Evolutionary conservation across 2,888 invertebrate genomes (phyloP).

Genomic region (Spilosoma lubricipeda): DNA sequence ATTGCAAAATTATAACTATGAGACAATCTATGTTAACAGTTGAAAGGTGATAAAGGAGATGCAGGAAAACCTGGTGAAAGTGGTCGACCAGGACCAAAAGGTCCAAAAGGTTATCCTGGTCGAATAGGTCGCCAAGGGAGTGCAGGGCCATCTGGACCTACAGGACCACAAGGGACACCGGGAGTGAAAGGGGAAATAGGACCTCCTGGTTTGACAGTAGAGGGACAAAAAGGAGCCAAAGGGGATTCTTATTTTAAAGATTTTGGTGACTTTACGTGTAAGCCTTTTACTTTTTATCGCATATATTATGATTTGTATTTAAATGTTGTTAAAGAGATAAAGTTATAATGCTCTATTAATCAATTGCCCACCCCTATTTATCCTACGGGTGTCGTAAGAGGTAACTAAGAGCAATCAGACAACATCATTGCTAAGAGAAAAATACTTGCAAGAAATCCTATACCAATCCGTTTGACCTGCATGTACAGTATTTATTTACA

Average conservation of each 20-base stretch:
- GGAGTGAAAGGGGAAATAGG: conserved; percentile 69
- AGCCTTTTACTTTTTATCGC: neutral
- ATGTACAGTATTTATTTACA: too few species aligned
- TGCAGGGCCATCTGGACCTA: conserved; percentile 56
- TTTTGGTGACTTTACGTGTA: conserved; percentile 14
- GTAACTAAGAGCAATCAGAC: too few species aligned
- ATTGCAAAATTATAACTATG: neutral
- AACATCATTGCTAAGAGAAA: too few species aligned
- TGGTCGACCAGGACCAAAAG: conserved; percentile 56
- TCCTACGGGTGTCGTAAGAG: too few species aligned
- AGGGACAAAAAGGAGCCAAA: conserved; percentile 74
- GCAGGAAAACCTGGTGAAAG: conserved; percentile 58
- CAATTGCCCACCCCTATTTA: too few species aligned
- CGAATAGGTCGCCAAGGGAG: conserved; percentile 48
- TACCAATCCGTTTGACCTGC: too few species aligned
- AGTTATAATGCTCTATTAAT: too few species aligned
- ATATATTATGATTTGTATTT: neutral
- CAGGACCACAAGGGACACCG: conserved; percentile 59
- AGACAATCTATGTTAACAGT: conserved; percentile 48
- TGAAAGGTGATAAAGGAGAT: conserved; percentile 70
- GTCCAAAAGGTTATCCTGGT: conserved; percentile 49
- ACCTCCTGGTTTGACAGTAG: conserved; percentile 64
- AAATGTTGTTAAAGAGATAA: too few species aligned
- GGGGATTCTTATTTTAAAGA: conserved; percentile 30
- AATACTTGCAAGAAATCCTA: too few species aligned